Conservation (phyloP, 2,113 vertebrate species). For the Oreochromis tanganicae region DNA sequence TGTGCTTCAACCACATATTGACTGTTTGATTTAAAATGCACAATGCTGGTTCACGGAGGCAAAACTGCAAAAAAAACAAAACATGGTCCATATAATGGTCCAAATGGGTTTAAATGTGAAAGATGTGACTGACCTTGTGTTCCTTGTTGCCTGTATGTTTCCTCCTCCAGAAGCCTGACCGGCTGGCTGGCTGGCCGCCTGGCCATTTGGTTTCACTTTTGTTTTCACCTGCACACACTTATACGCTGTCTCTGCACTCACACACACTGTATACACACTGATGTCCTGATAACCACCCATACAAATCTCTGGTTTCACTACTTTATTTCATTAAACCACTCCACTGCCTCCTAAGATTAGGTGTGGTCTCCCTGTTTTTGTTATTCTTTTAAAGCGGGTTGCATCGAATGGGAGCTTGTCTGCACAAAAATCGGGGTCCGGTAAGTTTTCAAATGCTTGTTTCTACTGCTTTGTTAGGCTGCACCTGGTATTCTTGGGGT, state of each 20-base stretch:
- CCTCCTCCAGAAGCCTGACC: not conserved
- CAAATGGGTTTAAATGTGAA: not conserved
- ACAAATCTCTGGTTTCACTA: not conserved
- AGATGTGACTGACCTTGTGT: not conserved
- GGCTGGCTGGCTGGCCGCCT: not conserved
- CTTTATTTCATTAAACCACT: not conserved
- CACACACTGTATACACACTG: not conserved
- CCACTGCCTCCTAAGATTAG: not conserved
- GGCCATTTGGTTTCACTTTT: not conserved
- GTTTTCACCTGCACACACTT: not conserved
- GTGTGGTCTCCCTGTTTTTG: not conserved
- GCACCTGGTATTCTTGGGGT: not conserved
- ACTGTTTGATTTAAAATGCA: not conserved
- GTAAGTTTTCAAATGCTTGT: not conserved
- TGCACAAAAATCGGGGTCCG: not conserved
- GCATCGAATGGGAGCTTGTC: not conserved
- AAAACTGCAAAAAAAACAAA: not conserved
- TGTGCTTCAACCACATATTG: not conserved
- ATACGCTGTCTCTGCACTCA: not conserved
- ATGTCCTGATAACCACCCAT: not conserved
- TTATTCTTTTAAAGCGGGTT: not conserved
- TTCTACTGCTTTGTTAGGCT: not conserved
- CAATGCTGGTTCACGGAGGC: not conserved
- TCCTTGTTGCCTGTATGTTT: not conserved
- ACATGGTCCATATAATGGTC: not conserved